phyloP scores from a whole-genome alignment of 2,797 vertebrate genomes.

The Manis javanica region DNA sequence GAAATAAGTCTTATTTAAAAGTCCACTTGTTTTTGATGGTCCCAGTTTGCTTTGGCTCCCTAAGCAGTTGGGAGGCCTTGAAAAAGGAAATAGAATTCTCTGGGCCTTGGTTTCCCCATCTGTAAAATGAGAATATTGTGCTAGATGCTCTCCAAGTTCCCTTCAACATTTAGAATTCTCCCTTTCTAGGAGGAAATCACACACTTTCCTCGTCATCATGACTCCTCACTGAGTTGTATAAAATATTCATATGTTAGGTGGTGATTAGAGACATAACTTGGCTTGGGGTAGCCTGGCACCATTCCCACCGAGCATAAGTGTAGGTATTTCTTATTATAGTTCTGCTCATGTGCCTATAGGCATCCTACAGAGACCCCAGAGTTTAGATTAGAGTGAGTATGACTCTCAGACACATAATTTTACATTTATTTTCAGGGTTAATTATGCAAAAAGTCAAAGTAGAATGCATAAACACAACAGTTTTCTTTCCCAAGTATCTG shows the following conservation, averaged over 20 bases:
- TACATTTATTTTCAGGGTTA: constrained; percentile 27
- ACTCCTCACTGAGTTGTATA: not conserved
- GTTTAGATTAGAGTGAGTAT: not conserved
- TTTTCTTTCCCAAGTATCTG: not conserved
- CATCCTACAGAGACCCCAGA: not conserved
- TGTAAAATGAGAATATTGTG: not conserved
- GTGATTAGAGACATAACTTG: not conserved
- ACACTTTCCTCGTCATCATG: not conserved
- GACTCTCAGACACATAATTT: not conserved
- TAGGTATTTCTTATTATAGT: not conserved
- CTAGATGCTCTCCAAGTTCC: not conserved
- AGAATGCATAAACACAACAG: not conserved
- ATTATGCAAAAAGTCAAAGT: constrained; percentile 19
- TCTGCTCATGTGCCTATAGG: not conserved
- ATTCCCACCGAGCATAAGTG: not conserved
- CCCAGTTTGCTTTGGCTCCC: not conserved
- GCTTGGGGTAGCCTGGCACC: not conserved
- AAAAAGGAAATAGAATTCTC: constrained; percentile 43
- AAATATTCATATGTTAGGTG: constrained; percentile 26
- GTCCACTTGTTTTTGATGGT: constrained; percentile 18
- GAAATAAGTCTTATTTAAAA: constrained; percentile 53
- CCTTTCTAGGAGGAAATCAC: not conserved
- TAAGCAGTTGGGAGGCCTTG: not conserved
- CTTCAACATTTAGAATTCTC: not conserved
- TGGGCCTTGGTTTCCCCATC: constrained; percentile 53